Conservation (phyloP, 2,113 vertebrate genomes). For the Crotalus tigris region DNA sequence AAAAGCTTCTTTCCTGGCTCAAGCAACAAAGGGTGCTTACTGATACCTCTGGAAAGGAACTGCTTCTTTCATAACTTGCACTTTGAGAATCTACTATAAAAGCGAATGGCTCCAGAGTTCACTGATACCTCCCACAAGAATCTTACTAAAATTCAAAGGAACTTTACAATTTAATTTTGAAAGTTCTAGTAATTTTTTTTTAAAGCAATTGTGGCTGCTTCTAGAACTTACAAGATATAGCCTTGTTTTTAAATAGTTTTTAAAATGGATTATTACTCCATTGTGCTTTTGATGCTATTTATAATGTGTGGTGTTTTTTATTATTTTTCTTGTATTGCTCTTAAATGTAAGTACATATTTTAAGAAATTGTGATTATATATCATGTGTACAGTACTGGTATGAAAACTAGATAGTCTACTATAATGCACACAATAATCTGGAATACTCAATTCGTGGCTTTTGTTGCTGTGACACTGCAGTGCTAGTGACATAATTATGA, state of each 20-base stretch:
- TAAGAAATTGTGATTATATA: neutral
- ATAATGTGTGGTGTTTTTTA: neutral
- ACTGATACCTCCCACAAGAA: neutral
- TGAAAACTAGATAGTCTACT: neutral
- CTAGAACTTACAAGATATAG: neutral
- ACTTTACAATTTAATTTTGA: conserved; percentile 23
- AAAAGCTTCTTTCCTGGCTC: neutral
- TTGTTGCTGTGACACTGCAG: neutral
- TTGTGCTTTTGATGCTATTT: neutral
- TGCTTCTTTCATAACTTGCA: conserved; percentile 2
- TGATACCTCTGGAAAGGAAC: conserved; percentile 34
- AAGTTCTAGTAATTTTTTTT: neutral
- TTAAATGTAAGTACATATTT: neutral
- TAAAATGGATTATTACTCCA: neutral
- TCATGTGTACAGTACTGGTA: neutral
- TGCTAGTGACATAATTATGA: neutral
- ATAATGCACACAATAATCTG: neutral
- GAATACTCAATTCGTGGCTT: neutral
- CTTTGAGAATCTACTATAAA: neutral
- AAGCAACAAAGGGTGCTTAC: conserved; percentile 22
- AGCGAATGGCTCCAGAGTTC: conserved; percentile 14
- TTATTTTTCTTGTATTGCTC: neutral
- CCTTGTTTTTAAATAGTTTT: neutral
- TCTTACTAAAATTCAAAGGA: conserved; percentile 12
- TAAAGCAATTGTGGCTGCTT: neutral